phyloP scores from a whole-genome alignment of 1,140 invertebrate species.

The Drosophila kanapiae region DNA sequence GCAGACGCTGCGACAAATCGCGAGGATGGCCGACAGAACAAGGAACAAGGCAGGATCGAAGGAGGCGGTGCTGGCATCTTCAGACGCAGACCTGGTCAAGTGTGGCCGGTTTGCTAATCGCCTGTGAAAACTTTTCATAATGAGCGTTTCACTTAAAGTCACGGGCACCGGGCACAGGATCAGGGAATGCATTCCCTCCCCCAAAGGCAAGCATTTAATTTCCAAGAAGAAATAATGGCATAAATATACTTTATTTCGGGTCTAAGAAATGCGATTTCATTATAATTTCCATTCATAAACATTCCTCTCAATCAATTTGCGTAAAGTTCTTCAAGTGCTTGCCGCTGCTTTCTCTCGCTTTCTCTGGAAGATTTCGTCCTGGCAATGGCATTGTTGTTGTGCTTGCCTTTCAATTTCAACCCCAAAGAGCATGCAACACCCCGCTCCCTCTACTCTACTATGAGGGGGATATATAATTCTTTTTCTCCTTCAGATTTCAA shows the following conservation, averaged over 20 bases:
- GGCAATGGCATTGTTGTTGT: conserved; percentile 49
- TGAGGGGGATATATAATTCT: conserved; percentile 37
- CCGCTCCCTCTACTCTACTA: background rate
- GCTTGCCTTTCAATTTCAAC: conserved; percentile 70
- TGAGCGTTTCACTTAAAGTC: conserved; percentile 56
- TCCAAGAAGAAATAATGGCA: background rate
- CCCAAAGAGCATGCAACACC: conserved; percentile 75
- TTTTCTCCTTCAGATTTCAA: conserved; percentile 69
- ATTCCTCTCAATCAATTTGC: conserved; percentile 19
- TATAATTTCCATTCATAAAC: conserved; percentile 19
- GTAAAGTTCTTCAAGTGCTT: conserved; percentile 28
- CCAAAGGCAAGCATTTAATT: background rate
- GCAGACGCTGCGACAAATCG: conserved; percentile 79
- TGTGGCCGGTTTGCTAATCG: conserved; percentile 60
- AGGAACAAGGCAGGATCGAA: background rate
- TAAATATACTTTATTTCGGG: background rate
- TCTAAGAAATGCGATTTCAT: conserved; percentile 6
- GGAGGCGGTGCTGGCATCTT: conserved; percentile 15
- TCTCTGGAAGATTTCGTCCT: background rate
- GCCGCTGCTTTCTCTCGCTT: conserved; percentile 1
- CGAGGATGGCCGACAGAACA: conserved; percentile 27
- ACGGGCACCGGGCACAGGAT: conserved; percentile 1
- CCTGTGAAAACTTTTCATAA: conserved; percentile 73
- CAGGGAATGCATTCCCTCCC: background rate
- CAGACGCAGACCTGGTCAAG: conserved; percentile 63